Conservation (phyloP, 2,797 vertebrate genomes). For the Pygocentrus nattereri region DNA sequence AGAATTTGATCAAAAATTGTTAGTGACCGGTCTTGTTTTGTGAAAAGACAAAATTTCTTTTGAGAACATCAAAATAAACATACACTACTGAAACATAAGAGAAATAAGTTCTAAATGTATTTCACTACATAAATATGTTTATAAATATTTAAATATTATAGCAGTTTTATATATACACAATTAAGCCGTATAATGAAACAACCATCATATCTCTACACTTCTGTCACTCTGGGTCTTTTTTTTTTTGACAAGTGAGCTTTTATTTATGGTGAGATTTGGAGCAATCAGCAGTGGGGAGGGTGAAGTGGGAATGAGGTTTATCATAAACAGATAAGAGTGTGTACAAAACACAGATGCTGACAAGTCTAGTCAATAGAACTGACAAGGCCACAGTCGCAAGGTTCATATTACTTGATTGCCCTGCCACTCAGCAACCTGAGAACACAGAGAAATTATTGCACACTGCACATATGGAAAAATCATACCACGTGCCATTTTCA, state of each 20-base stretch:
- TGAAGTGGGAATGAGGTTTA: slow-evolving; percentile 58
- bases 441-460: slow-evolving; percentile 21
- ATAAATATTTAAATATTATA: no score
- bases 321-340: slow-evolving; percentile 73
- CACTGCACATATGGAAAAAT: slow-evolving; percentile 30
- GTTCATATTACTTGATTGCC: slow-evolving; percentile 75
- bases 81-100: no score
- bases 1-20: no score
- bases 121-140: no score
- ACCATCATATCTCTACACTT: not conserved
- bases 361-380: slow-evolving; percentile 68
- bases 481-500: slow-evolving; percentile 6
- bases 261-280: slow-evolving; percentile 6
- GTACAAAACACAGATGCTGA: slow-evolving; percentile 74
- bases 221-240: not conserved
- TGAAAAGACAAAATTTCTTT: no score
- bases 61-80: no score
- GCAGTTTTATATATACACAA: no score
- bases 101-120: no score
- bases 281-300: slow-evolving; percentile 3
- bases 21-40: no score
- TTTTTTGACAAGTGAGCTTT: slow-evolving; percentile 17
- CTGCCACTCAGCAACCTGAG: slow-evolving; percentile 60
- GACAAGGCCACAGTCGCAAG: slow-evolving; percentile 62
- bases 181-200: no score